Conservation (phyloP, 2,113 vertebrate genomes). For the Coryphaenoides rupestris region DNA sequence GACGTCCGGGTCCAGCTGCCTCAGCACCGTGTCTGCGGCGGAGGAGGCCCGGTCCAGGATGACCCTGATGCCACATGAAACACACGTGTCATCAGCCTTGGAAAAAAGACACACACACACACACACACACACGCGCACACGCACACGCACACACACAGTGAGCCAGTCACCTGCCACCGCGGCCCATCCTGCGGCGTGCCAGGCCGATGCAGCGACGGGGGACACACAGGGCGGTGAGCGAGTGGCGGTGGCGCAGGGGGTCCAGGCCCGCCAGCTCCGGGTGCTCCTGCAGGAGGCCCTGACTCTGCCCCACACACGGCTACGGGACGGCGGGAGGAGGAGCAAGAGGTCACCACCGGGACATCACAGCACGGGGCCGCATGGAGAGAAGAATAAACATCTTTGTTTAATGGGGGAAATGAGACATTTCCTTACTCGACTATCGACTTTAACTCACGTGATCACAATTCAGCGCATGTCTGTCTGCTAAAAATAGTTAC, state of each 20-base stretch:
- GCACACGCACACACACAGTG: too few species aligned
- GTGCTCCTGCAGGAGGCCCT: constrained; percentile 55
- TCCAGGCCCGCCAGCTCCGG: constrained; percentile 75
- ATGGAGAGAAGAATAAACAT: too few species aligned
- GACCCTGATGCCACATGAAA: constrained; percentile 70
- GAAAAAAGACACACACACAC: background rate
- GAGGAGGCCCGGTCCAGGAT: constrained; percentile 87
- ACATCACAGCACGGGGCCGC: too few species aligned
- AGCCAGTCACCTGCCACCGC: constrained; percentile 87
- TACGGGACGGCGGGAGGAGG: too few species aligned
- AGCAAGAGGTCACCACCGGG: too few species aligned
- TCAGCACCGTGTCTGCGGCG: constrained; percentile 78
- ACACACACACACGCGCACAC: too few species aligned
- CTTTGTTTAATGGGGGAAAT: too few species aligned
- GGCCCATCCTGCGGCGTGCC: constrained; percentile 82
- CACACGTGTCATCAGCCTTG: background rate
- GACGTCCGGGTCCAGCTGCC: constrained; percentile 83
- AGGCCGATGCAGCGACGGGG: constrained; percentile 84
- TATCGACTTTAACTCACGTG: too few species aligned
- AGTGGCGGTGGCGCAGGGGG: constrained; percentile 79
- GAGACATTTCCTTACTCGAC: too few species aligned
- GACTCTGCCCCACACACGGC: constrained; percentile 72
- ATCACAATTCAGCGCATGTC: too few species aligned
- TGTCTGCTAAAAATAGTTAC: too few species aligned
- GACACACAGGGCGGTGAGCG: constrained; percentile 84